Evolutionary conservation across 2,888 invertebrate genomes (phyloP), one percentile per base, ranked within the genome.

Genomic region (Argynnis bischoffii): DNA sequence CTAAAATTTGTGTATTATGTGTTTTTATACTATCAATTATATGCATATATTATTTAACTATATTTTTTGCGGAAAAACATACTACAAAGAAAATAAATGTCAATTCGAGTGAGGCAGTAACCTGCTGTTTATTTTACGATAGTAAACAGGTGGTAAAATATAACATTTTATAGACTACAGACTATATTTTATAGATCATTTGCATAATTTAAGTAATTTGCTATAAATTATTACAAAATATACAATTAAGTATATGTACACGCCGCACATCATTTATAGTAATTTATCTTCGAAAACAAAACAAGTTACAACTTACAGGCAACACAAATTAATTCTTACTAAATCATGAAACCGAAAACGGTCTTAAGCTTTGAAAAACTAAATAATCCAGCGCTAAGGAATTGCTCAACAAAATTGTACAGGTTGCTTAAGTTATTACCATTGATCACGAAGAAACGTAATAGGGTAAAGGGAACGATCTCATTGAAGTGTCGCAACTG

Each of bases 371-470:
- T n/a, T 55, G n/a, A 50, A 50, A n/a, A 31, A 48, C n/a, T 55
- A 55, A 46, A 60, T 18, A 48, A 60, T 31, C 15, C 13, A 56
- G 46, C 60, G 31, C 26, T 41, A 61, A 60, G 21, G 13, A 59
- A 66, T 70, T 70, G 51, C 67, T 61, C 64, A 70, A 70, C 67
- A 51, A 51, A 67, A 63, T 60, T 61, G 53, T 67, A 70, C 55
- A 50, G 56, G 67, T 67, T 70, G 56, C 64, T 31, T 50, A 67
- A 67, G 63, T 53, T 41, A 57, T 61, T 61, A 61, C 35, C 60
- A 70, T 70, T 67, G 61, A 70, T 65, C 67, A 70, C 68, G 64
- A 51, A 21, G 59, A 63, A 67, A 67, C 55, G 48, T 71, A 72
- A 71, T 55, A 41, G 26, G 31, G 48, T 47, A 59, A 59, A 26